Evolutionary conservation across 2,888 invertebrate genomes (phyloP), one percentile per base, ranked within the genome.

Genomic region (Heliconius charithonia): DNA sequence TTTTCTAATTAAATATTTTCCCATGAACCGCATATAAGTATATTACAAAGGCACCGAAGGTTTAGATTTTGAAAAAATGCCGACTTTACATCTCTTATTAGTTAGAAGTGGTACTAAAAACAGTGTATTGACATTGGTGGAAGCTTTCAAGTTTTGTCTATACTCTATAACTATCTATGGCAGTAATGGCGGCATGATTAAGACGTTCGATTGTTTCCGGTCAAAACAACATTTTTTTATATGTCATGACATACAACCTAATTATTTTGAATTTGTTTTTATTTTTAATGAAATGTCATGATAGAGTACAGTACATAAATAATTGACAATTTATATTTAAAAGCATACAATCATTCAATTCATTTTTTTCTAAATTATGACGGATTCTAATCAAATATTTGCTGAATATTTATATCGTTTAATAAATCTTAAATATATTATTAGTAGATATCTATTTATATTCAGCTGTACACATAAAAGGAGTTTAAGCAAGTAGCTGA

Each of bases 1-100:
- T 94, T 93, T 92, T 93, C 91, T 95, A 94, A 94, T 95, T 94
- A 94, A 93, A 94, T 93, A 91, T 93, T 94, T 94, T 94, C 94
- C 93, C 94, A 94, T 93, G 90, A 89, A 84, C 88, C 87, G 87
- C 82, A 85, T 84, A 84, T 85, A 79, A 82, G 86, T 90, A 88
- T 89, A 84, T 80, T 77, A 90, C 91, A 93, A 93, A 93, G 92
- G 89, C 83, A 87, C 91, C 91, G 92, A 88, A 88, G 83, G 75
- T 89, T 87, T 87, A 59, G 86, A 88, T 88, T 86, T 85, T 84
- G 87, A 85, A 86, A 88, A 86, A 86, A 86, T 86, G 87, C 90
- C 90, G 89, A 89, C 93, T 94, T 95, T 94, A 94, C 94, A 89
- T 88, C 93, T 92, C 93, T 94, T 91, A 93, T 94, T 94, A 94